phyloP scores from a whole-genome alignment of 1,140 invertebrate species.

The Drosophila malerkotliana region DNA sequence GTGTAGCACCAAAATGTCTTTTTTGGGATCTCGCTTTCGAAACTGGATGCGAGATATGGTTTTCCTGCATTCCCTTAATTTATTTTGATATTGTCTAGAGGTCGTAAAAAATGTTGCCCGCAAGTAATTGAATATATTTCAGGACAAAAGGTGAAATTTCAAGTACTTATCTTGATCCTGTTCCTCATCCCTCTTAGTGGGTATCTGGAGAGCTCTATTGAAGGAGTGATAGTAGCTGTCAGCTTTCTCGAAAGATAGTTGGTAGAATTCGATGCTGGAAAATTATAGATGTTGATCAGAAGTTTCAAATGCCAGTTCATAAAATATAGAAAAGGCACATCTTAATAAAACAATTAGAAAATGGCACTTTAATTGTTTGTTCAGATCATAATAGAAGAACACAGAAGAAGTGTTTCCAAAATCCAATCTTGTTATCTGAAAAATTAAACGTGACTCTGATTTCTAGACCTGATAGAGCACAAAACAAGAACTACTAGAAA shows the following conservation, averaged over 20 bases:
- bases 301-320: background rate
- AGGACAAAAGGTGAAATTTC: conserved; percentile 49
- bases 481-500: conserved; percentile 40
- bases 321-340: conserved; percentile 2
- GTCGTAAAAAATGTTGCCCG: conserved; percentile 65
- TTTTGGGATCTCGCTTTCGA: conserved; percentile 31
- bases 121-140: conserved; percentile 79
- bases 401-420: background rate
- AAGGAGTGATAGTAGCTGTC: conserved; percentile 18
- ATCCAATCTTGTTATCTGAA: background rate
- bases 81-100: conserved; percentile 39
- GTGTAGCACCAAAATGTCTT: conserved; percentile 73
- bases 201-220: conserved; percentile 18
- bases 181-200: background rate
- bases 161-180: conserved; percentile 44
- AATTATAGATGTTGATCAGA: background rate
- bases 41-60: conserved; percentile 35
- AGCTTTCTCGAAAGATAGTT: conserved; percentile 1
- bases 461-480: conserved; percentile 33
- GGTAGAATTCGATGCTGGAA: background rate
- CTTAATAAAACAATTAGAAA: background rate
- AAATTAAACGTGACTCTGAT: conserved; percentile 60
- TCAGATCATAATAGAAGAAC: too few species aligned
- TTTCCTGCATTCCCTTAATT: conserved; percentile 37
- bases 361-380: too few species aligned